These are phyloP conservation scores for Darevskia nairensis DNA, from an alignment of 2,797 vertebrate genomes.

Conservation along the genomic window DNA sequence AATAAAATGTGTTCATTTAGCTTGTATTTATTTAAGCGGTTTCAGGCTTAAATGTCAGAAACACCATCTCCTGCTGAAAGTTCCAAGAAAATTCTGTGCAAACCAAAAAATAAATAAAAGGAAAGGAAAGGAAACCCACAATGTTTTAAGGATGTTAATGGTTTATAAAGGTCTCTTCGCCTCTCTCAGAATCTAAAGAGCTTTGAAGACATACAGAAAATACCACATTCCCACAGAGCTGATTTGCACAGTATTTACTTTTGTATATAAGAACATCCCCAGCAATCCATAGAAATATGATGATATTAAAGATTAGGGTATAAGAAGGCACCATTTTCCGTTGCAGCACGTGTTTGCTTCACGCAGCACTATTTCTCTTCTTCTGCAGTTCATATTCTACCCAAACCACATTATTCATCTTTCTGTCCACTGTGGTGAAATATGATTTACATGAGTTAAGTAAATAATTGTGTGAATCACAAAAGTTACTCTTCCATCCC, in stretches of 20 bases:
- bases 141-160: not conserved
- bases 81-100: slow-evolving; percentile 8
- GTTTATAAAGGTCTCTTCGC: not conserved
- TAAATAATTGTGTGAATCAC: too few species aligned
- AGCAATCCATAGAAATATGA: too few species aligned
- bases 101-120: not conserved
- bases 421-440: too few species aligned
- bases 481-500: too few species aligned
- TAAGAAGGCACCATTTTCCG: not conserved
- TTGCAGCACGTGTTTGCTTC: too few species aligned
- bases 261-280: not conserved
- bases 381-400: too few species aligned
- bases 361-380: too few species aligned
- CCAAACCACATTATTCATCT: too few species aligned
- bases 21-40: slow-evolving; percentile 9
- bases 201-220: not conserved
- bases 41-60: slow-evolving; percentile 15
- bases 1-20: slow-evolving; percentile 36
- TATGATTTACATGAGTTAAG: too few species aligned
- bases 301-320: not conserved
- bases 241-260: not conserved
- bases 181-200: not conserved
- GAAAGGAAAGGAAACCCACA: too few species aligned
- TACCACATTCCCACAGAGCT: not conserved
- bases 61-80: not conserved